A percentile compares a stretch with the other conserved stretches of the same genome.
Evolutionary conservation across 1,140 invertebrate genomes (phyloP).

Genomic region (Bicyclus anynana): DNA sequence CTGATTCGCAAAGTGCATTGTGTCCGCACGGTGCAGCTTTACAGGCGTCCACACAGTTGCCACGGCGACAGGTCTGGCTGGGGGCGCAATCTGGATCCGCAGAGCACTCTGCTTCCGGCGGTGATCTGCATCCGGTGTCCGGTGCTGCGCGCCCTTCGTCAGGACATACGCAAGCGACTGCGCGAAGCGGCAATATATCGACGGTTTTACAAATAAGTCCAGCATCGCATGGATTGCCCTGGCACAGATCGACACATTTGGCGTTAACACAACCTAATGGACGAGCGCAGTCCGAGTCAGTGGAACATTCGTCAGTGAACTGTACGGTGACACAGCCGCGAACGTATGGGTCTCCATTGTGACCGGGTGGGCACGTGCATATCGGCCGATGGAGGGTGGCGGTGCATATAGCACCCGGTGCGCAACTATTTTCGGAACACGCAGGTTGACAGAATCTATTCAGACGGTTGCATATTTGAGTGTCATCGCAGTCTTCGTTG

Average conservation of each 20-base stretch:
- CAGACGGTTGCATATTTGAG: constrained; percentile 90
- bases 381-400: constrained; percentile 86
- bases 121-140: constrained; percentile 78
- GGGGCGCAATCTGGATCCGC: constrained; percentile 85
- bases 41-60: constrained; percentile 89
- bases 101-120: constrained; percentile 79
- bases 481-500: constrained; percentile 92
- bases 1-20: constrained; percentile 89
- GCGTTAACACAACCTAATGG: constrained; percentile 86
- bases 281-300: constrained; percentile 86
- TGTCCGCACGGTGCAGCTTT: constrained; percentile 86
- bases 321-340: constrained; percentile 79
- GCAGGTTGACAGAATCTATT: constrained; percentile 91
- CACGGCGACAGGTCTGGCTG: constrained; percentile 84
- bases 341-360: constrained; percentile 87
- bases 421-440: constrained; percentile 88
- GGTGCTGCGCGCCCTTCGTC: constrained; percentile 72
- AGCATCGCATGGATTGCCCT: constrained; percentile 81
- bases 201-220: constrained; percentile 88
- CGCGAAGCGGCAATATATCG: constrained; percentile 87
- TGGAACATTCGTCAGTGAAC: constrained; percentile 80
- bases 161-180: constrained; percentile 89
- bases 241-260: constrained; percentile 87
- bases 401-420: constrained; percentile 84
- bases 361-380: constrained; percentile 86